Conservation (phyloP, 2,888 invertebrate species). For the Aricia artaxerxes region DNA sequence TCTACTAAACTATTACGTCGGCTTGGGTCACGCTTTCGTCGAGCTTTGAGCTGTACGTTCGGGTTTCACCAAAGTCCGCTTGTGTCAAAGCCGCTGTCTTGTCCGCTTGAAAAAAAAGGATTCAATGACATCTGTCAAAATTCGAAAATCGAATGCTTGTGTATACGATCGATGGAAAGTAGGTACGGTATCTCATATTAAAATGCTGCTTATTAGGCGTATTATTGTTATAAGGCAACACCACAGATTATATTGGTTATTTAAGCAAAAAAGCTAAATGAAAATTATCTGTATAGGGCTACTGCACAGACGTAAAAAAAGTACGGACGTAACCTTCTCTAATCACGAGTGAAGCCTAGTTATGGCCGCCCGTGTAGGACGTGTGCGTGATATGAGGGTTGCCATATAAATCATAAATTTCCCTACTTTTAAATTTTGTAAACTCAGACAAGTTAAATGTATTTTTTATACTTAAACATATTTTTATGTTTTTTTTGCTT, state of each 20-base stretch:
- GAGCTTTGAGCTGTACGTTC: conserved; percentile 29
- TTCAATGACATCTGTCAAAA: neutral
- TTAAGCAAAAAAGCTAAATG: neutral
- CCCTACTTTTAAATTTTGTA: too few relatives aligned
- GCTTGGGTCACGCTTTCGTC: conserved; percentile 39
- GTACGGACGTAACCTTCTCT: too few relatives aligned
- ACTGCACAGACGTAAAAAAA: too few relatives aligned
- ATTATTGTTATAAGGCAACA: neutral
- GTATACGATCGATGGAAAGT: neutral
- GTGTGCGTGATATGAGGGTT: too few relatives aligned
- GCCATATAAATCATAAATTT: too few relatives aligned
- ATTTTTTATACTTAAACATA: too few relatives aligned
- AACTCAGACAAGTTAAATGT: too few relatives aligned
- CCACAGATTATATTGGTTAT: neutral
- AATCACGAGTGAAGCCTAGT: too few relatives aligned
- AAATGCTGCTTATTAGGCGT: neutral
- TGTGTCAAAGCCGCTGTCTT: conserved; percentile 21
- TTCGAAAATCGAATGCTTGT: conserved; percentile 3
- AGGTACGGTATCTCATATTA: neutral
- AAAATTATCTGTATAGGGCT: neutral
- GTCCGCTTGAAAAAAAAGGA: conserved; percentile 11
- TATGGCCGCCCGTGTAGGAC: too few relatives aligned
- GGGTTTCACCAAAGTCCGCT: neutral
- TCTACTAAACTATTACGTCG: conserved; percentile 42
- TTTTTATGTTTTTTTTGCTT: too few relatives aligned